A percentile compares a stretch with the other conserved stretches of the same genome.
phyloP scores from a whole-genome alignment of 2,888 invertebrate genomes.

The Chromoteleia sp. region DNA sequence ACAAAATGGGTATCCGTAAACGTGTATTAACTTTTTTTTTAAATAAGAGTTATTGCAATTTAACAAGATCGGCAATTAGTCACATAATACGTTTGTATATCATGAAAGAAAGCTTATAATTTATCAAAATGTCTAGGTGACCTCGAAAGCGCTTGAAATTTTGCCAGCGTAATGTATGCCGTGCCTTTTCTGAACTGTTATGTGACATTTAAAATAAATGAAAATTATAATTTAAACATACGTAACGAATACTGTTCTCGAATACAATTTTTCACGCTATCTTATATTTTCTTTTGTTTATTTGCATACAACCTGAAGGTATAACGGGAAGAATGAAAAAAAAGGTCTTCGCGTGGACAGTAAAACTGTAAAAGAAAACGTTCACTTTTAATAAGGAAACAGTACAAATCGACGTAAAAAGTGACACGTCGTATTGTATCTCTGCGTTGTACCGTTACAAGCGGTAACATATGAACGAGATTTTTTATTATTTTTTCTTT shows the following conservation, averaged over 20 bases:
- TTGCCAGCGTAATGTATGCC: constrained; percentile 2
- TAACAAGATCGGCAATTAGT: constrained; percentile 20
- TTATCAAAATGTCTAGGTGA: constrained; percentile 18
- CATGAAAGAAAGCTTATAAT: constrained; percentile 23
- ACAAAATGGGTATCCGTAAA: constrained; percentile 16
- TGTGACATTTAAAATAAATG: neutral
- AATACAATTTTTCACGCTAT: neutral
- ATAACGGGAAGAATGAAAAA: constrained; percentile 15
- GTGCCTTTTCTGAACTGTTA: neutral
- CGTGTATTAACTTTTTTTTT: constrained; percentile 1
- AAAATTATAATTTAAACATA: neutral
- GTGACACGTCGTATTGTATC: neutral
- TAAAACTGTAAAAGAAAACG: neutral
- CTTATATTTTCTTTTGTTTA: neutral
- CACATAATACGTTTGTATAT: constrained; percentile 8
- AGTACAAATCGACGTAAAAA: constrained; percentile 19
- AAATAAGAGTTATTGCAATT: constrained; percentile 8
- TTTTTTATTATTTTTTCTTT: too few relatives aligned
- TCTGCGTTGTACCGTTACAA: constrained; percentile 1
- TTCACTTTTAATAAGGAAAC: constrained; percentile 23
- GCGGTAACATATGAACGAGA: neutral
- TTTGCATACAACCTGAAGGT: neutral
- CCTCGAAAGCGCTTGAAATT: constrained; percentile 27
- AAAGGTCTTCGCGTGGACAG: neutral
- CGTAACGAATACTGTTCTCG: neutral